Conservation (phyloP, 2,113 vertebrate genomes). For the Chaetodon trifascialis region DNA sequence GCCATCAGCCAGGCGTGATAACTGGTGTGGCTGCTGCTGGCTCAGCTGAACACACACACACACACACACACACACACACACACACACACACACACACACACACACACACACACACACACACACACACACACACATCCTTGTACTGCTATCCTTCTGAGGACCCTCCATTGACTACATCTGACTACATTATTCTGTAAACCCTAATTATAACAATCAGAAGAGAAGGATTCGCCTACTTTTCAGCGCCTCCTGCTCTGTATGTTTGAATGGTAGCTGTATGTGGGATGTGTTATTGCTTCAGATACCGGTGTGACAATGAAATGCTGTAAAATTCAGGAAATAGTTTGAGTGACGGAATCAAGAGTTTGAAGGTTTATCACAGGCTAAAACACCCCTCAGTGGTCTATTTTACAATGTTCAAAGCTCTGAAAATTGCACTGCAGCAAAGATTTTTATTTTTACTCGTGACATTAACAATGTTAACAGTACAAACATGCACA, state of each 20-base stretch:
- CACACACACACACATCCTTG: constrained; percentile 31
- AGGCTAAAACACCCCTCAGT: background rate
- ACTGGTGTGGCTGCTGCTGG: constrained; percentile 65
- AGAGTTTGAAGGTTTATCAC: background rate
- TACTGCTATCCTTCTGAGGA: constrained; percentile 20
- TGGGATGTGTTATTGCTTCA: background rate
- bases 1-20: constrained; percentile 74
- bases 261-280: background rate
- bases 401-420: background rate
- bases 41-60: constrained; percentile 62
- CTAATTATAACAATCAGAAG: background rate
- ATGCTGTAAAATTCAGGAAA: background rate
- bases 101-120: constrained; percentile 27
- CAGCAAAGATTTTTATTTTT: background rate
- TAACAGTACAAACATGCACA: background rate
- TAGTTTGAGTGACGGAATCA: background rate
- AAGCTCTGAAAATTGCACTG: background rate
- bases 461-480: background rate
- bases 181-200: constrained; percentile 6
- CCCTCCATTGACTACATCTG: constrained; percentile 3
- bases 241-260: background rate
- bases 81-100: constrained; percentile 34
- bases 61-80: constrained; percentile 30
- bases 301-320: background rate
- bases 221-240: background rate